Percentiles rank a stretch among this genome's conserved stretches.
These are phyloP conservation scores for Mythimna vitellina DNA, from an alignment of 2,888 invertebrate genomes.

Conservation along the genomic window DNA sequence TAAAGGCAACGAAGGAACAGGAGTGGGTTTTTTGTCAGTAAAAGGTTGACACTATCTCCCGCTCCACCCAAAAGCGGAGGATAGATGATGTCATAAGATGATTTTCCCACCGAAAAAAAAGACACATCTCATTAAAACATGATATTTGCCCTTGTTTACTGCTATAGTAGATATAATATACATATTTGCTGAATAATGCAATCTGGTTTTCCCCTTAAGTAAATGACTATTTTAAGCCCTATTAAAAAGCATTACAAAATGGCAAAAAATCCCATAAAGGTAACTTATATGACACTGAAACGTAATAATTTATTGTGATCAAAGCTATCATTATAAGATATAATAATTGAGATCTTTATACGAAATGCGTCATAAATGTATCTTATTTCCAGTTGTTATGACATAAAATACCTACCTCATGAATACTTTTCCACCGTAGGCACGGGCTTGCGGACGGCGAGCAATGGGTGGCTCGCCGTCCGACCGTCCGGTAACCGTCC, in stretches of 20 bases:
- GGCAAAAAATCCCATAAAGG: neutral
- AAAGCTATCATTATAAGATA: slow-evolving; percentile 29
- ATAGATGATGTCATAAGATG: too few relatives aligned
- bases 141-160: neutral
- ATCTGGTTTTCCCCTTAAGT: neutral
- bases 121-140: too few relatives aligned
- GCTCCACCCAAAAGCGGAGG: too few relatives aligned
- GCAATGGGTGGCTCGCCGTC: too few relatives aligned
- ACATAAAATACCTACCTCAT: neutral
- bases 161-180: neutral
- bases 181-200: neutral
- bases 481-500: too few relatives aligned
- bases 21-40: too few relatives aligned
- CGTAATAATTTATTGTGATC: slow-evolving; percentile 23
- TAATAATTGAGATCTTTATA: slow-evolving; percentile 27
- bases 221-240: too few relatives aligned
- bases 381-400: neutral
- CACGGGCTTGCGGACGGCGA: too few relatives aligned
- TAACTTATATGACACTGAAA: neutral
- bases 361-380: slow-evolving; percentile 25
- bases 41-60: too few relatives aligned
- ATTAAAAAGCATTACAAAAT: neutral
- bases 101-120: too few relatives aligned
- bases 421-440: too few relatives aligned
- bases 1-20: too few relatives aligned